Evolutionary conservation across 1,140 invertebrate species (phyloP), one percentile per base, ranked within the genome.

Genomic region (Musca vetustissima): DNA sequence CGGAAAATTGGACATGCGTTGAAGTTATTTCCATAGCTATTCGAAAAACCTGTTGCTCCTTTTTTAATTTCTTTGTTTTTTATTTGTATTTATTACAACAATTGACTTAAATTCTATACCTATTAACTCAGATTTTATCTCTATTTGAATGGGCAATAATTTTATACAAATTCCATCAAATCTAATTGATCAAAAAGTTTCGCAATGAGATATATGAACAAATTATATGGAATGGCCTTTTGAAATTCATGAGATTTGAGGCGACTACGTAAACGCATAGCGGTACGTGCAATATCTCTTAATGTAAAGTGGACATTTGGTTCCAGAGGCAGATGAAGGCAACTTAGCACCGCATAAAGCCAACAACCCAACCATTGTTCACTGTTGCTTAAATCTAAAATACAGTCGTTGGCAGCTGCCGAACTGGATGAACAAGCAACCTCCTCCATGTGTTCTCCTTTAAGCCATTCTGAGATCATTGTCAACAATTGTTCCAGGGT

Each of bases 351-450:
- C 21, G 76, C 76, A 71, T 81, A 82, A 0, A 82, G 53, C 80
- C 80, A 82, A 6, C 70, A 73, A 0, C 78, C 79, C 0, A 82
- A 64, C 80, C 80, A 82, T 15, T 69, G 64, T 28, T 80, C 77
- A 0, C 50, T 55, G 36, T n/a, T 43, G 1, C 65, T 14, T 3
- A 81, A 64, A 66, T 80, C 79, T 48, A 77, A 52, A 50, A 48
- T 11, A 8, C 53, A 2, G 6, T 28, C 15, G 3, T 53, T 57
- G 9, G 67, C 14, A 9, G 24, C 48, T 13, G 48, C 64, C 3
- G 69, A n/a, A 11, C 66, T 49, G 11, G 47, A 25, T n/a, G 67
- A 50, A 3, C 69, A 70, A 7, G 67, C 68, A 47, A 57, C n/a
- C 15, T 71, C 57, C 9, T 78, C 70, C 48, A 61, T 50, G 0